Base-by-base conservation (phyloP, 2,888 invertebrate species). In the Zaprionus obscuricornis region DNA sequence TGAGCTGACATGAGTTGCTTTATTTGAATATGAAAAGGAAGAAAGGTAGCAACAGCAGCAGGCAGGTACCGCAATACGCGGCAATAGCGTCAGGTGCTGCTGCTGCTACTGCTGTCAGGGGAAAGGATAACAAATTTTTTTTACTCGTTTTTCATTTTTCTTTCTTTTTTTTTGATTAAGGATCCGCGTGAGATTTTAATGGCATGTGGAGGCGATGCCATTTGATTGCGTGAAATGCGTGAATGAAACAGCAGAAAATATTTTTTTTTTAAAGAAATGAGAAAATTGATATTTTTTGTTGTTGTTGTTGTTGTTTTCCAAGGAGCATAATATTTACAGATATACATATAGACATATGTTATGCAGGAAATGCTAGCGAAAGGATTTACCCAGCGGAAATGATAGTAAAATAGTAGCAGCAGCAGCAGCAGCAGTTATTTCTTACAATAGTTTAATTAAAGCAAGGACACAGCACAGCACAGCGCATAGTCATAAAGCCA, bases 401-500 rank as follows among this genome's bases (percentile, higher is more conserved):
- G 4, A 24, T 40, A 20, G 40, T 39, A 37, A n/a, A 34, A 11
- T 17, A 18, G 24, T 45, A 29, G 45, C 56, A 39, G 51, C 46
- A 40, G 42, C 55, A 27, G 50, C 66, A 45, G 36, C 43, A 51
- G 24, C 26, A 31, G 49, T 5, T 13, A 16, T 31, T n/a, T n/a
- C n/a, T n/a, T n/a, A 79, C 70, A 74, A 68, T 72, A 52, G 69
- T 62, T 77, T 81, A 81, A 81, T 81, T 83, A 79, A 68, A 54
- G 74, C 79, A 83, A 83, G 79, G 79, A 69, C 83, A 79, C 60
- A 62, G n/a, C n/a, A n/a, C n/a, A n/a, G n/a, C n/a, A n/a, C n/a
- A n/a, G n/a, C n/a, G n/a, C n/a, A n/a, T n/a, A n/a, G 78, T 68
- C 74, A 71, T 83, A 77, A 74, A 82, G 78, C 78, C 77, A 78